Evolutionary conservation across 2,113 vertebrate genomes (phyloP), one percentile per base, ranked within the genome.

Genomic region (Nyctibius bracteatus): DNA sequence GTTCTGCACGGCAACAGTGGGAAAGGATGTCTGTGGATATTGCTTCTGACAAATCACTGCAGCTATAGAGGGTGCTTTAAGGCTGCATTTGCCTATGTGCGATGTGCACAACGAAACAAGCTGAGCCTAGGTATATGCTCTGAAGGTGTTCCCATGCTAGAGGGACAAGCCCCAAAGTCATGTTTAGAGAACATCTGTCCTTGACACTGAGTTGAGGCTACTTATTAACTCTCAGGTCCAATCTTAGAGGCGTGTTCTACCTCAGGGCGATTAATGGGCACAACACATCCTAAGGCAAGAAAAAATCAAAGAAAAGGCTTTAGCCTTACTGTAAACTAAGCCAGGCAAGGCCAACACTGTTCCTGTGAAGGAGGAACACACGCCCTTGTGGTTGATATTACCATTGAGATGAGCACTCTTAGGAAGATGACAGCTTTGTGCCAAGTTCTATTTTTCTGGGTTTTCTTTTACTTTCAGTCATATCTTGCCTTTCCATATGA

Each of bases 41-140:
- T 87, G 66, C 44, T 88, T 90, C 66, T 82, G 92, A 93, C 74
- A 90, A 90, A 92, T 94, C 57, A 46, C 54, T 71, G 18, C 84
- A 72, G 47, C 61, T 82, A 51, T 73, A 87, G 39, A 75, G 52
- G 52, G 61, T 81, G 12, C 12, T 89, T 79, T 44, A 61, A 62
- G 62, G 44, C 43, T 61, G 66, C 28, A n/a, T 87, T 61, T 87
- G 57, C 62, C 44, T n/a, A 10, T 0, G 0, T 77, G 54, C 58
- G 62, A 47, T n/a, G 47, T 19, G 57, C 35, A 35, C 37, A 6
- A 35, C 41, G 68, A 65, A 93, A 81, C 39, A 91, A 88, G 41
- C 25, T 77, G 37, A 91, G 43, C 46, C 33, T 28, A 15, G 8
- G 7, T 65, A 10, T 19, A 23, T 14, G 33, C 22, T 89, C 41